Evolutionary conservation across 1,140 invertebrate genomes (phyloP), one percentile per base, ranked within the genome.

Genomic region (Aphelinus certus): DNA sequence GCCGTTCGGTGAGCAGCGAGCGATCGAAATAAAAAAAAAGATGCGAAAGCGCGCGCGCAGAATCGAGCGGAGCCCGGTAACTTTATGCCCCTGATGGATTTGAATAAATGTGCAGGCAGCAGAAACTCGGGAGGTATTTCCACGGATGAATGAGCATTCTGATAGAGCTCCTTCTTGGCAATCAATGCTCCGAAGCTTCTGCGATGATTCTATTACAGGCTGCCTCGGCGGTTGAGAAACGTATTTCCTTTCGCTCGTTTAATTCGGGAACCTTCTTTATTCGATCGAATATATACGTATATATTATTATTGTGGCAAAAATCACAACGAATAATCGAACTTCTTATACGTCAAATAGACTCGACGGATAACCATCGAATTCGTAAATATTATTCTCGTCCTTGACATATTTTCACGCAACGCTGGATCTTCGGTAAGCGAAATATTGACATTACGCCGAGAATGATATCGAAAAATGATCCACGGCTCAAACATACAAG

Each of bases 21-120:
- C 49, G 47, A 64, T 47, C 5, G 53, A 46, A 71, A 64, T 3
- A 46, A 48, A 47, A 64, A 26, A 71, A 71, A 68, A 55, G 60
- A 71, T 57, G 56, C 63, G 42, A 66, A 73, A 73, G 42, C 57
- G 71, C 26, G 26, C 26, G 26, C 26, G 26, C 26, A 26, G 64
- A 67, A 68, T 74, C 65, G 65, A 74, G 48, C 26, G 62, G 64
- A 67, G 65, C 26, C 26, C 42, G 56, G 60, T 73, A 66, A 66
- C 53, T 73, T 73, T 67, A 67, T 67, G 55, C 55, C 47, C 3
- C 49, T 68, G 64, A 68, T 74, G 72, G 72, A 74, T 74, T 74
- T 74, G 65, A 74, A 74, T 68, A 74, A 68, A 74, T 62, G 72
- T 68, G 64, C 65, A 62, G 43, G 49, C 10, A 63, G 64, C 72